Evolutionary conservation across 2,113 vertebrate species (phyloP).

Genomic region (Tetraodon nigroviridis): DNA sequence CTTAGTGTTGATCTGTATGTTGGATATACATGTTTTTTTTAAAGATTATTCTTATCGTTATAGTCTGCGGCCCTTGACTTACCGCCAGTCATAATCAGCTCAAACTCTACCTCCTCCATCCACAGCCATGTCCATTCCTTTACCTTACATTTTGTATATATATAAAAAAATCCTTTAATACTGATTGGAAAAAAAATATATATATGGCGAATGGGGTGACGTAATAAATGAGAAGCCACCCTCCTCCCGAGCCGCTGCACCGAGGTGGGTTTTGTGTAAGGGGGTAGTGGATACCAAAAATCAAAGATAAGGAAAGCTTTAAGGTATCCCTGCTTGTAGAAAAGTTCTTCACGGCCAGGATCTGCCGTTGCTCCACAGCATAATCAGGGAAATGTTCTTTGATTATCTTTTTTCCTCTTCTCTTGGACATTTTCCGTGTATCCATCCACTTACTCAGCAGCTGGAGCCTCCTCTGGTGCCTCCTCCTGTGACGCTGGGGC

Average conservation of each 20-base stretch:
- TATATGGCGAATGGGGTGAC: slow-evolving; percentile 73
- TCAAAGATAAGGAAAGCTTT: slow-evolving; percentile 73
- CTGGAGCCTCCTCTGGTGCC: slow-evolving; percentile 77
- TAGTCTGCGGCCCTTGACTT: slow-evolving; percentile 67
- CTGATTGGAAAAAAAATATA: slow-evolving; percentile 77
- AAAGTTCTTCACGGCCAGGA: slow-evolving; percentile 90
- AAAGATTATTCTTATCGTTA: slow-evolving; percentile 75
- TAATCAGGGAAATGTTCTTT: slow-evolving; percentile 82
- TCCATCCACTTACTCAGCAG: slow-evolving; percentile 55
- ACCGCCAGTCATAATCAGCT: slow-evolving; percentile 72
- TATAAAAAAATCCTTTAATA: slow-evolving; percentile 85
- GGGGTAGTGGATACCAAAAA: slow-evolving; percentile 51
- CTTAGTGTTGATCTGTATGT: slow-evolving; percentile 89
- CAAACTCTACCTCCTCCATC: slow-evolving; percentile 81
- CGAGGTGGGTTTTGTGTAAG: slow-evolving; percentile 81
- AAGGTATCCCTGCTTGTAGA: slow-evolving; percentile 95
- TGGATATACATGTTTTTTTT: slow-evolving; percentile 77
- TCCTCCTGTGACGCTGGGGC: slow-evolving; percentile 75
- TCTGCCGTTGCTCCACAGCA: slow-evolving; percentile 87
- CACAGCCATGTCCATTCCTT: slow-evolving; percentile 83
- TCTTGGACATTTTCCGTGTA: background rate
- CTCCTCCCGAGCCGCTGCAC: slow-evolving; percentile 71
- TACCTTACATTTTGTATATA: slow-evolving; percentile 85
- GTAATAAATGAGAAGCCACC: slow-evolving; percentile 67
- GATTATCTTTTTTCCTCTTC: slow-evolving; percentile 71